Evolutionary conservation across 2,888 invertebrate species (phyloP).

Genomic region (Rhamphomyia laevipes): DNA sequence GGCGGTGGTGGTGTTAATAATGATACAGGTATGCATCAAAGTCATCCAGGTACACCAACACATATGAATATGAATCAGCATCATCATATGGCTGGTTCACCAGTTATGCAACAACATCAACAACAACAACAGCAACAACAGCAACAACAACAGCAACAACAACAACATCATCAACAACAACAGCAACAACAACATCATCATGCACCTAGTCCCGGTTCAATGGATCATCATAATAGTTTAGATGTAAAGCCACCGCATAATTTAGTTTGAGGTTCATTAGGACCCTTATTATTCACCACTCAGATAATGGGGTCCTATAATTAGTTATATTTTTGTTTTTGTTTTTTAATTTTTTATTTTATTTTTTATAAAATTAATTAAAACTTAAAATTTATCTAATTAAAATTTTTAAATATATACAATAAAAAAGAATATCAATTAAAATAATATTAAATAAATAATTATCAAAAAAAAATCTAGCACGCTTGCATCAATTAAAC

Average conservation of each 20-base stretch:
- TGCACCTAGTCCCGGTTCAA: slow-evolving; percentile 42
- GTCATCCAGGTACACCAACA: slow-evolving; percentile 35
- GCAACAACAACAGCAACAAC: slow-evolving; percentile 19
- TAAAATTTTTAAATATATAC: no score
- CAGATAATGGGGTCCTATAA: slow-evolving; percentile 19
- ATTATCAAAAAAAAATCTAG: no score
- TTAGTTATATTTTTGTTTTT: slow-evolving; percentile 4
- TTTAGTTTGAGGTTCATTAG: slow-evolving; percentile 48
- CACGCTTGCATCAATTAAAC: no score
- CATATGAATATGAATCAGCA: slow-evolving; percentile 35
- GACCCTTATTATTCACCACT: slow-evolving; percentile 43
- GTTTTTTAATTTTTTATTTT: not conserved
- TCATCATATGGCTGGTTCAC: slow-evolving; percentile 36
- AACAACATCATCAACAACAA: slow-evolving; percentile 18
- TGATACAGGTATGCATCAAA: slow-evolving; percentile 14
- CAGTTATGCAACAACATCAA: slow-evolving; percentile 33
- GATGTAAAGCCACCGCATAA: slow-evolving; percentile 53
- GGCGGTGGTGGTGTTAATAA: slow-evolving; percentile 23
- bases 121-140: slow-evolving; percentile 32
- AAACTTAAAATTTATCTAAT: no score
- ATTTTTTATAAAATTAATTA: no score
- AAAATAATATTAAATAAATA: no score
- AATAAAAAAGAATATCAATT: no score
- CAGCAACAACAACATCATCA: slow-evolving; percentile 23
- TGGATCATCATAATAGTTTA: slow-evolving; percentile 52